Evolutionary conservation across 1,140 invertebrate genomes (phyloP).

Genomic region (Planococcus citri): DNA sequence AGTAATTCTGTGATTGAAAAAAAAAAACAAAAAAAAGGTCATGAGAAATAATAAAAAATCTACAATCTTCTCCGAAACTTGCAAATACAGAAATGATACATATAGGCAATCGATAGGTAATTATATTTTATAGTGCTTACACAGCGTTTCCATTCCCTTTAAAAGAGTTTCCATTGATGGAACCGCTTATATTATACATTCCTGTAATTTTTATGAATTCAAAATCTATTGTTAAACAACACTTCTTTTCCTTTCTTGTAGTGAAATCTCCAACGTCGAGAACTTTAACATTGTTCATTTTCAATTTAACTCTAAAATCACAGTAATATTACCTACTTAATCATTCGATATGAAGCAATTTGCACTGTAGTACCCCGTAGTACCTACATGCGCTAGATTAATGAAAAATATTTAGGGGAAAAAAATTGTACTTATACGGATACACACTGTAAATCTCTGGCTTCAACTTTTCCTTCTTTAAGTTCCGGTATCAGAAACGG

Average conservation of each 20-base stretch:
- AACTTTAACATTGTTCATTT: not conserved
- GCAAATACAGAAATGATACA: not conserved
- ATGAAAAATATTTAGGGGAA: no score
- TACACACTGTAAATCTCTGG: not conserved
- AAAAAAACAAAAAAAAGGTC: not conserved
- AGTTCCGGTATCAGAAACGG: not conserved
- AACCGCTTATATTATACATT: not conserved
- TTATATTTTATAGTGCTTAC: not conserved
- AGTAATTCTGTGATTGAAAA: not conserved
- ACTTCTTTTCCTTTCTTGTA: slow-evolving; percentile 9
- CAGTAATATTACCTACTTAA: no score
- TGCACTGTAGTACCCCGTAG: no score
- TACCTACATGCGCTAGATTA: no score
- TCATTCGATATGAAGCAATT: not conserved
- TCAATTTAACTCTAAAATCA: not conserved
- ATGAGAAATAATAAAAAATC: not conserved
- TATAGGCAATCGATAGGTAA: no score
- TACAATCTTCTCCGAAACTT: not conserved
- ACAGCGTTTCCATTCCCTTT: not conserved
- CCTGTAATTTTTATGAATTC: not conserved
- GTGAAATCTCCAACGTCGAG: not conserved
- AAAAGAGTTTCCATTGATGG: not conserved
- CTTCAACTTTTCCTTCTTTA: slow-evolving; percentile 1
- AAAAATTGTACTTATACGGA: no score
- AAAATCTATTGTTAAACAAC: not conserved